These are phyloP conservation scores for Neofelis nebulosa DNA, from an alignment of 2,113 vertebrate species.

Conservation along the genomic window DNA sequence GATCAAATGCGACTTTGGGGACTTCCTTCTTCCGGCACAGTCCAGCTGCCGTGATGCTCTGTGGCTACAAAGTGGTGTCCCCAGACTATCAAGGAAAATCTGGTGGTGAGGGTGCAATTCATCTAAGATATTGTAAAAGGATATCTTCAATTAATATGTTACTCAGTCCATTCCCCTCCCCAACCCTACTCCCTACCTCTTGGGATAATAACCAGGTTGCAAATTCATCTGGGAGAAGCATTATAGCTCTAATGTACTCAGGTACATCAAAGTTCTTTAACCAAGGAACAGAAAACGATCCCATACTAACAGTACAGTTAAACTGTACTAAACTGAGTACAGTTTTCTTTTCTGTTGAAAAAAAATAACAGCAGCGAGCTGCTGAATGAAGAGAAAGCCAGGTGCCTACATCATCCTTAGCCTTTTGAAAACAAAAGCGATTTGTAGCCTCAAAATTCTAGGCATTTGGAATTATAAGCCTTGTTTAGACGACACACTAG, in stretches of 20 bases:
- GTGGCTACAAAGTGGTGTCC: slow-evolving; percentile 65
- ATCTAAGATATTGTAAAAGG: slow-evolving; percentile 66
- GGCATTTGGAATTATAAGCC: not conserved
- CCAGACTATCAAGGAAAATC: slow-evolving; percentile 76
- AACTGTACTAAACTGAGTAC: not conserved
- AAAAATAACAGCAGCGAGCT: not conserved
- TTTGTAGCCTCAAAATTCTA: slow-evolving; percentile 7
- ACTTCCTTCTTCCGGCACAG: slow-evolving; percentile 70
- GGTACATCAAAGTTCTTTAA: slow-evolving; percentile 28
- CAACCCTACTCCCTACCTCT: not conserved
- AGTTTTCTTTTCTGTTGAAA: not conserved
- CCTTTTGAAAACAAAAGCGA: slow-evolving; percentile 27
- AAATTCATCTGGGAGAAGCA: slow-evolving; percentile 56
- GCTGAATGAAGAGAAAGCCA: not conserved
- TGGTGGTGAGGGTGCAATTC: slow-evolving; percentile 57
- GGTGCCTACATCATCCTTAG: not conserved
- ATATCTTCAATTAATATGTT: slow-evolving; percentile 82
- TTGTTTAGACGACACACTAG: not conserved
- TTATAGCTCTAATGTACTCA: slow-evolving; percentile 55
- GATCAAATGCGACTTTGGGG: slow-evolving; percentile 81
- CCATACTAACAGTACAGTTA: not conserved
- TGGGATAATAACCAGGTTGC: slow-evolving; percentile 78
- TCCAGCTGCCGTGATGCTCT: slow-evolving; percentile 78
- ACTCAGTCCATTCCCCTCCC: slow-evolving; percentile 67
- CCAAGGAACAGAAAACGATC: slow-evolving; percentile 57